These are phyloP conservation scores for Melanostigma gelatinosum DNA, from an alignment of 2,113 vertebrate genomes.

Conservation along the genomic window DNA sequence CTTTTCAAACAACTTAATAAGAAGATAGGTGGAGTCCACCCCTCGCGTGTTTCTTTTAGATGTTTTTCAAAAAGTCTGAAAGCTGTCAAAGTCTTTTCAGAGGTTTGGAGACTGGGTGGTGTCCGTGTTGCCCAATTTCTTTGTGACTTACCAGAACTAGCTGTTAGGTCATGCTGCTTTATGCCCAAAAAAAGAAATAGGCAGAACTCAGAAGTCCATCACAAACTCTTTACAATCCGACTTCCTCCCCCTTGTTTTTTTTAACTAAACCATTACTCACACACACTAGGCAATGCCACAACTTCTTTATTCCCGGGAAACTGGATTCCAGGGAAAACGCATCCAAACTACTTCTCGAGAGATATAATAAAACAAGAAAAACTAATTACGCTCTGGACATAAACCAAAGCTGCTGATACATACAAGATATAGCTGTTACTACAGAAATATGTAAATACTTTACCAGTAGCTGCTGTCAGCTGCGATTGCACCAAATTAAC, in stretches of 20 bases:
- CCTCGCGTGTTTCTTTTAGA: background rate
- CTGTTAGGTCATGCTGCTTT: background rate
- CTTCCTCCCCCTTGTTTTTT: background rate
- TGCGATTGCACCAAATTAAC: background rate
- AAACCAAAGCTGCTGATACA: no score
- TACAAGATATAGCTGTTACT: no score
- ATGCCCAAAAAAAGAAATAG: background rate
- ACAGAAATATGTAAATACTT: no score
- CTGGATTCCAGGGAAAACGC: background rate
- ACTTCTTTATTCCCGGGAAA: background rate
- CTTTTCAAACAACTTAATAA: background rate
- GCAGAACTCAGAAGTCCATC: background rate
- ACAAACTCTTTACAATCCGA: background rate
- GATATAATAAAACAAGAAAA: background rate
- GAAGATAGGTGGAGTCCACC: conserved; percentile 3
- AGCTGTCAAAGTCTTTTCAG: background rate
- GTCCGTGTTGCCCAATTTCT: background rate
- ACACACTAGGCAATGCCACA: background rate
- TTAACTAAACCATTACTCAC: background rate
- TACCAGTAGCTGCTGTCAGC: no score
- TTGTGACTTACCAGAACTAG: conserved; percentile 15
- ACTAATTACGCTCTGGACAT: background rate
- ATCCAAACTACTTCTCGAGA: background rate
- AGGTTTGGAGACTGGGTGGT: background rate
- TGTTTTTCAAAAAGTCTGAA: conserved; percentile 7